Evolutionary conservation across 2,113 vertebrate species (phyloP), one percentile per base, ranked within the genome.

Genomic region (Spermophilus dauricus): DNA sequence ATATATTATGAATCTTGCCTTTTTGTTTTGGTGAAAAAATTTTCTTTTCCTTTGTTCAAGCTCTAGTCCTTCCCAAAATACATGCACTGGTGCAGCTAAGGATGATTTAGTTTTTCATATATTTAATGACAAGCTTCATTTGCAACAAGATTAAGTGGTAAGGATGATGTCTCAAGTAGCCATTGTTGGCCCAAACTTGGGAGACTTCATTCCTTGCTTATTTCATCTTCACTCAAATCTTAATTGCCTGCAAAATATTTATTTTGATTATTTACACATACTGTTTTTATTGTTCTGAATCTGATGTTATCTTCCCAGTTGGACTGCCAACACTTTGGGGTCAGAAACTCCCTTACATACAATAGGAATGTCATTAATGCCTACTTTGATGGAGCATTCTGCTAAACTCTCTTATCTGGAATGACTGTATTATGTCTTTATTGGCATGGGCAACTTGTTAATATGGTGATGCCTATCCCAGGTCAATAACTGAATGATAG

Each of bases 161-260:
- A 88, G 5, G 18, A 32, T 77, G 45, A 69, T 24, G 58, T 53
- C 53, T 63, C 0, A 0, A 76, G 51, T 48, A 70, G 24, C 34
- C 56, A 39, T 80, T 20, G 1, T 84, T 42, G 30, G 9, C 7
- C 32, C 34, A 76, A 90, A n/a, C n/a, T 70, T 76, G 16, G 67
- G 7, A 73, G 18, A 84, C 2, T 51, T 86, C 30, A 22, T 39
- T 34, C 3, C 34, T 83, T 18, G 9, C 80, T 61, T 11, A 89
- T 77, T 96, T 93, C 39, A 51, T 91, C 80, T 96, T 80, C 17
- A 39, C 65, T 45, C 96, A 72, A 72, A 77, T 39, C 6, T 51
- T 53, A 72, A 76, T 87, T 17, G 4, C 4, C 53, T 8, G 14
- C 13, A 4, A 67, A 78, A 16, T 58, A 48, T 48, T 75, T 28